Conservation (phyloP, 2,888 invertebrate genomes). For the Microdon myrmicae region DNA sequence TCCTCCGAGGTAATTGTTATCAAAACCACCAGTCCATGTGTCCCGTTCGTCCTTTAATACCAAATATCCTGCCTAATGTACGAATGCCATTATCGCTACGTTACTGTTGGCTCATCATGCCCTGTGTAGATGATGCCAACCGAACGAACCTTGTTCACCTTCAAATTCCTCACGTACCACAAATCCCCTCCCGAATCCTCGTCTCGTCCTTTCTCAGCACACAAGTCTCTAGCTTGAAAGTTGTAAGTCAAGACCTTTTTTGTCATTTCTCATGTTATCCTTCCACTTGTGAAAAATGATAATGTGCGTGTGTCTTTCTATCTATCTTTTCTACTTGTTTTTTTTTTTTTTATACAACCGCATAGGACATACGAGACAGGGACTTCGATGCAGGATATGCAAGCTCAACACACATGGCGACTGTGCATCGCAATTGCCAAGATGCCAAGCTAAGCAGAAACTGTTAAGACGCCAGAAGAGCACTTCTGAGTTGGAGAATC, state of each 20-base stretch:
- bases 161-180: too few relatives aligned
- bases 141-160: too few relatives aligned
- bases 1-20: conserved; percentile 78
- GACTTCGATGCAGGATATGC: conserved; percentile 88
- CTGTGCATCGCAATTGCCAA: conserved; percentile 83
- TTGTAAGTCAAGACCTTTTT: too few relatives aligned
- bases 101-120: too few relatives aligned
- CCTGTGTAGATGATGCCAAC: too few relatives aligned
- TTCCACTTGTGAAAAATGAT: conserved; percentile 30
- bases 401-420: conserved; percentile 92
- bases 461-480: conserved; percentile 89
- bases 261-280: background rate
- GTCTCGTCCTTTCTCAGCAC: too few relatives aligned
- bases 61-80: too few relatives aligned
- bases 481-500: conserved; percentile 83
- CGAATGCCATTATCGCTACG: too few relatives aligned
- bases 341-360: conserved; percentile 4
- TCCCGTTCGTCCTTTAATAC: too few relatives aligned
- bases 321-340: conserved; percentile 6
- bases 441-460: conserved; percentile 86
- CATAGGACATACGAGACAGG: conserved; percentile 89
- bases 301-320: conserved; percentile 33
- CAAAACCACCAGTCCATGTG: conserved; percentile 3
- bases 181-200: too few relatives aligned
- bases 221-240: too few relatives aligned